Conservation (phyloP, 2,797 vertebrate genomes). For the Molossus alvarezi region DNA sequence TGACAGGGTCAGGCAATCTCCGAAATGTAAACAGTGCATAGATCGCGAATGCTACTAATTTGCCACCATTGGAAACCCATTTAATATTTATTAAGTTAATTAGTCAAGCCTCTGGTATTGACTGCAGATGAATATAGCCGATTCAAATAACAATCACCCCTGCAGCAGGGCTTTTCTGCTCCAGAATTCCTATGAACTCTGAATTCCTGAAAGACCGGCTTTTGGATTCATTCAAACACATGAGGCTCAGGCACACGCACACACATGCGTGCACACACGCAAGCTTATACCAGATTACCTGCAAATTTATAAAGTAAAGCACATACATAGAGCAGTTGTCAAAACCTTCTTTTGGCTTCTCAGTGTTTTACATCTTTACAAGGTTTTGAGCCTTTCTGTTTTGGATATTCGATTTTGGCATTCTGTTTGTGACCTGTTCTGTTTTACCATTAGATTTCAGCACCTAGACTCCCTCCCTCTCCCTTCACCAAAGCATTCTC, state of each 20-base stretch:
- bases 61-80: background rate
- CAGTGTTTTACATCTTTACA: background rate
- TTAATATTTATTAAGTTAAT: conserved; percentile 60
- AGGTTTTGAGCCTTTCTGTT: background rate
- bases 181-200: background rate
- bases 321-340: background rate
- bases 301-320: conserved; percentile 4
- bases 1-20: background rate
- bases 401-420: background rate
- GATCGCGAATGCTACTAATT: background rate
- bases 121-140: background rate
- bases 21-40: background rate
- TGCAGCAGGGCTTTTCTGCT: background rate
- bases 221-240: conserved; percentile 26
- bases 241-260: background rate
- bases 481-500: background rate
- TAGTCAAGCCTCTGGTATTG: conserved; percentile 8
- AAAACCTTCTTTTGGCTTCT: background rate
- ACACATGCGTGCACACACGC: background rate
- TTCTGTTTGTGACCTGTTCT: background rate
- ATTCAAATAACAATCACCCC: background rate
- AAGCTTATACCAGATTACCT: background rate
- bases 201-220: conserved; percentile 4
- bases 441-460: background rate
- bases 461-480: rapidly evolving